phyloP scores from a whole-genome alignment of 2,113 vertebrate genomes.

The Phainopepla nitens region DNA sequence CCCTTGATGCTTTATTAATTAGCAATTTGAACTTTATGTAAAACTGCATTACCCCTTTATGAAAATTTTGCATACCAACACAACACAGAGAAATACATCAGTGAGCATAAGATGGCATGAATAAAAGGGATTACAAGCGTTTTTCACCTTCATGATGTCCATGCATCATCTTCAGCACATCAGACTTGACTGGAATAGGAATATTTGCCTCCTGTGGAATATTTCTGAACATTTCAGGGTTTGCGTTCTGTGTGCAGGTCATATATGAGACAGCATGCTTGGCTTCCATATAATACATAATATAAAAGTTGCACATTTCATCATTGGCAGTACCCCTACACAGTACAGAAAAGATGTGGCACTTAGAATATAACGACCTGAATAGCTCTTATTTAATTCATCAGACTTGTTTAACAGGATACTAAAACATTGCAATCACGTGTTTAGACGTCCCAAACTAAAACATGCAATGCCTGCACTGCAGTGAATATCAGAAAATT shows the following conservation, averaged over 20 bases:
- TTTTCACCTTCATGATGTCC: conserved; percentile 80
- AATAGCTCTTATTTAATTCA: not conserved
- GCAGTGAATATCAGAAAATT: not conserved
- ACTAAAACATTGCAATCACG: not conserved
- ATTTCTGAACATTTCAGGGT: conserved; percentile 78
- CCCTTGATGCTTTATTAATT: not conserved
- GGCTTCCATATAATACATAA: conserved; percentile 99
- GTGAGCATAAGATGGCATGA: not conserved
- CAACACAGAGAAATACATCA: not conserved
- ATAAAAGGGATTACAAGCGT: not conserved
- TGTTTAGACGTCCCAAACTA: not conserved
- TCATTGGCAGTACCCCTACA: conserved; percentile 88
- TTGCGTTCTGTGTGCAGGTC: conserved; percentile 84
- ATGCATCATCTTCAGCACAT: conserved; percentile 78
- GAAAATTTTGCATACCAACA: not conserved
- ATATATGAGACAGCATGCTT: conserved; percentile 85
- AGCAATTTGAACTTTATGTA: not conserved
- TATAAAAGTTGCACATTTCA: conserved; percentile 99
- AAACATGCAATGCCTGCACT: not conserved
- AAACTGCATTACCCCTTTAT: not conserved
- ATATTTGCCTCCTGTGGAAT: conserved; percentile 89
- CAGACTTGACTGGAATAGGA: conserved; percentile 80
- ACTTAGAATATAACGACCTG: not conserved
- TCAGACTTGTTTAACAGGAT: not conserved
- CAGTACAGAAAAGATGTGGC: not conserved